Conservation (phyloP, 1,140 invertebrate genomes). For the Listronotus bonariensis region DNA sequence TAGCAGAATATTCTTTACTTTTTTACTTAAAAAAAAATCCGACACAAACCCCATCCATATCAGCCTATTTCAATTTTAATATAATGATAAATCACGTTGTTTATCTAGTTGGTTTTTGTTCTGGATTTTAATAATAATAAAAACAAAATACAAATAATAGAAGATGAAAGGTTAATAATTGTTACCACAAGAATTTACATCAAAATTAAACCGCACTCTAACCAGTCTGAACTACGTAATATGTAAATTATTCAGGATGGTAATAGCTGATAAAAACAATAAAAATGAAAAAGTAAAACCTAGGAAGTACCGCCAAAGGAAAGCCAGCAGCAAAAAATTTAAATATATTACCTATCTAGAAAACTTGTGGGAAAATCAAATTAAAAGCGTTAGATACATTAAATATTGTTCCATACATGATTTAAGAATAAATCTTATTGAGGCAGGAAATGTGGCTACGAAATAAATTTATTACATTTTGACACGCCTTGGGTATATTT, state of each 20-base stretch:
- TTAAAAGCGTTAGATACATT: constrained; percentile 9
- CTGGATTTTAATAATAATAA: too few species aligned
- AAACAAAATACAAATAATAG: too few species aligned
- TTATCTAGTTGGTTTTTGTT: too few species aligned
- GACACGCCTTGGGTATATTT: constrained; percentile 1
- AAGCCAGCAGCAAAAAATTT: constrained; percentile 7
- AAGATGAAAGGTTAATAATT: too few species aligned
- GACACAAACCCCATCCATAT: too few species aligned
- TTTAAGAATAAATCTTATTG: constrained; percentile 15
- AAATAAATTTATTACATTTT: constrained; percentile 9
- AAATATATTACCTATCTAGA: constrained; percentile 12
- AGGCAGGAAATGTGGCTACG: constrained; percentile 3
- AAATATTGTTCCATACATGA: constrained; percentile 11
- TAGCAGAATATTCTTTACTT: too few species aligned
- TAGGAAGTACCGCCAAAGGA: constrained; percentile 11
- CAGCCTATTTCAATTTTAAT: too few species aligned
- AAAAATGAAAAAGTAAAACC: constrained; percentile 9
- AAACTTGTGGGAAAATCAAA: constrained; percentile 12
- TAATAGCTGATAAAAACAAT: constrained; percentile 5
- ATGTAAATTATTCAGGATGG: constrained; percentile 11
- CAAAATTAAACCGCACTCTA: neutral
- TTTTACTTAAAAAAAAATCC: too few species aligned
- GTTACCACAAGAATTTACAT: too few species aligned
- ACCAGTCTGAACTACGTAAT: constrained; percentile 5
- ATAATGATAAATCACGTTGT: too few species aligned